Conservation (phyloP, 2,888 invertebrate genomes). For the Heliconius aoede region DNA sequence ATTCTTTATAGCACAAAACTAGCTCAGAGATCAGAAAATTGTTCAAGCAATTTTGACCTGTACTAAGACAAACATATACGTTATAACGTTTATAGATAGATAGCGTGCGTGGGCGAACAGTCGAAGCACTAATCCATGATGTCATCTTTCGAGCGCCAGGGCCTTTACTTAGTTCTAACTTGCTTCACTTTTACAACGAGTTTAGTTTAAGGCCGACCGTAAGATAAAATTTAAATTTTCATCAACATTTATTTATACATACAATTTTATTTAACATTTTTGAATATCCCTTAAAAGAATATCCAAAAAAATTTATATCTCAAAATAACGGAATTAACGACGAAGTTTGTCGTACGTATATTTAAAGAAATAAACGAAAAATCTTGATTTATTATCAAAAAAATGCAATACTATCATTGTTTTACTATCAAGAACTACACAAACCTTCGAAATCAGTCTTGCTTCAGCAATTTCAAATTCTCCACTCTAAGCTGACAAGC, state of each 20-base stretch:
- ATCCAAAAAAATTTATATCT: no score
- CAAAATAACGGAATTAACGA: background rate
- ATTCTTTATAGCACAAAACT: constrained; percentile 7
- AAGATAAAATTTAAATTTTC: background rate
- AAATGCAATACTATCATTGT: constrained; percentile 7
- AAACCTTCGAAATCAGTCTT: constrained; percentile 1
- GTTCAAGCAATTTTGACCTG: constrained; percentile 29
- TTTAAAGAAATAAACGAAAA: background rate
- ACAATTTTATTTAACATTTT: no score
- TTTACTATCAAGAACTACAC: background rate
- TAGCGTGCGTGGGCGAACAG: constrained; percentile 56
- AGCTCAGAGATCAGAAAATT: constrained; percentile 4
- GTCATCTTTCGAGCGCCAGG: constrained; percentile 65
- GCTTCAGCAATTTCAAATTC: background rate
- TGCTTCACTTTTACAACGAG: constrained; percentile 49
- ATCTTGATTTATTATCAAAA: background rate
- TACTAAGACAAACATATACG: constrained; percentile 36
- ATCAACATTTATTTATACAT: no score
- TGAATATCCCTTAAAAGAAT: no score
- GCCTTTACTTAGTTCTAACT: constrained; percentile 61
- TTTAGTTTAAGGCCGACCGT: background rate
- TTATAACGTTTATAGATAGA: constrained; percentile 35
- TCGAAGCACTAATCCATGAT: constrained; percentile 60
- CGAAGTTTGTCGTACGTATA: background rate
- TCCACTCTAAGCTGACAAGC: background rate